Percentiles rank a stretch among this genome's conserved stretches.
Conservation (phyloP, 2,113 vertebrate genomes). For the Protomyctophum bolini region DNA sequence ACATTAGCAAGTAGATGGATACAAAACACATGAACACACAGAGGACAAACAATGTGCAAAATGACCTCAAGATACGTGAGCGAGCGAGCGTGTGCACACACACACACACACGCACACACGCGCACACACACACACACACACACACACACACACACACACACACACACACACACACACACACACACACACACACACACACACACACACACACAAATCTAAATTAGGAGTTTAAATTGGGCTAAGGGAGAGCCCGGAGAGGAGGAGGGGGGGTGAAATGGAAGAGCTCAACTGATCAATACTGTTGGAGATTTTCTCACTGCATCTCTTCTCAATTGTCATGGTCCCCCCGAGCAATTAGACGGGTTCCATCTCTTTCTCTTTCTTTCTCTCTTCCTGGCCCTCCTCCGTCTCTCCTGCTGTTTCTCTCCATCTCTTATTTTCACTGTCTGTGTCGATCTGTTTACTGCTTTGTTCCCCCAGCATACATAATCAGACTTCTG, state of each 20-base stretch:
- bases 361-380: constrained; percentile 40
- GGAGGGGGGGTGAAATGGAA: constrained; percentile 74
- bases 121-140: constrained; percentile 2
- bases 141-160: constrained; percentile 27
- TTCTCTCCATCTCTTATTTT: constrained; percentile 1
- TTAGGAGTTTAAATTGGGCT: constrained; percentile 81
- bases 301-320: constrained; percentile 76
- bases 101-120: constrained; percentile 22
- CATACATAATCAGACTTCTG: too few species aligned
- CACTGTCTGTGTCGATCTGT: constrained; percentile 16
- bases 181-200: constrained; percentile 54
- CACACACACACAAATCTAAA: constrained; percentile 73
- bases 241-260: constrained; percentile 63
- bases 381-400: constrained; percentile 5
- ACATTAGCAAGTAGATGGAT: constrained; percentile 73
- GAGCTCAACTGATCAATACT: constrained; percentile 80
- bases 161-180: constrained; percentile 21
- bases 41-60: constrained; percentile 66
- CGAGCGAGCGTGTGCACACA: constrained; percentile 12
- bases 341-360: constrained; percentile 79
- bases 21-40: constrained; percentile 73
- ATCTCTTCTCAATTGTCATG: constrained; percentile 79
- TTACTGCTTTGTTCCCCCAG: neutral
- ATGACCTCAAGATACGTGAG: constrained; percentile 54
- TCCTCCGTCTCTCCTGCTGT: neutral